Evolutionary conservation across 2,797 vertebrate genomes (phyloP).

Genomic region (Leptodactylus fallax): DNA sequence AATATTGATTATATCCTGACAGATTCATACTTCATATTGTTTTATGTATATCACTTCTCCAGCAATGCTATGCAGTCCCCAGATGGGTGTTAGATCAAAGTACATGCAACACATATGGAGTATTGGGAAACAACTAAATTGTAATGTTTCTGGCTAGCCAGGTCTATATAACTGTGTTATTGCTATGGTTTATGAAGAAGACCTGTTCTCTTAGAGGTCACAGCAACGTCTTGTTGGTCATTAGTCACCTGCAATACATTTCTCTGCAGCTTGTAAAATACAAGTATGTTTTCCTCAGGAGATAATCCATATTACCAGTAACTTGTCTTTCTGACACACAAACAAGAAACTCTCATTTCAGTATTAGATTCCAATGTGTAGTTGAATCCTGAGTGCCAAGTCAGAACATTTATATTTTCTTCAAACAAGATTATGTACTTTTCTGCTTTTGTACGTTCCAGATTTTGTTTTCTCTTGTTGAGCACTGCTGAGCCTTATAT

Average conservation of each 20-base stretch:
- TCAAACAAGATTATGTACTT: constrained; percentile 22
- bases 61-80: background rate
- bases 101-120: constrained; percentile 14
- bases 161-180: constrained; percentile 27
- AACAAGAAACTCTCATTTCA: constrained; percentile 29
- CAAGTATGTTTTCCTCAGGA: constrained; percentile 34
- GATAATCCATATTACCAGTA: constrained; percentile 44
- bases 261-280: constrained; percentile 48
- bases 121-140: constrained; percentile 44
- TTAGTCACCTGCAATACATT: constrained; percentile 37
- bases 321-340: constrained; percentile 20
- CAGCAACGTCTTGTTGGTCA: constrained; percentile 42
- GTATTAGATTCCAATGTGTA: constrained; percentile 48
- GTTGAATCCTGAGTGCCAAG: background rate
- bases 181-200: constrained; percentile 22
- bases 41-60: background rate
- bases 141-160: constrained; percentile 16
- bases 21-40: constrained; percentile 45
- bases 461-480: background rate
- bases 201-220: constrained; percentile 39
- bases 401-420: constrained; percentile 20
- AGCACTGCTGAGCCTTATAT: background rate
- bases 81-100: constrained; percentile 16
- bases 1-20: constrained; percentile 49
- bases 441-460: constrained; percentile 6